These are phyloP conservation scores for Steinernema carpocapsae DNA, from an alignment of 2,888 invertebrate genomes.

Conservation along the genomic window DNA sequence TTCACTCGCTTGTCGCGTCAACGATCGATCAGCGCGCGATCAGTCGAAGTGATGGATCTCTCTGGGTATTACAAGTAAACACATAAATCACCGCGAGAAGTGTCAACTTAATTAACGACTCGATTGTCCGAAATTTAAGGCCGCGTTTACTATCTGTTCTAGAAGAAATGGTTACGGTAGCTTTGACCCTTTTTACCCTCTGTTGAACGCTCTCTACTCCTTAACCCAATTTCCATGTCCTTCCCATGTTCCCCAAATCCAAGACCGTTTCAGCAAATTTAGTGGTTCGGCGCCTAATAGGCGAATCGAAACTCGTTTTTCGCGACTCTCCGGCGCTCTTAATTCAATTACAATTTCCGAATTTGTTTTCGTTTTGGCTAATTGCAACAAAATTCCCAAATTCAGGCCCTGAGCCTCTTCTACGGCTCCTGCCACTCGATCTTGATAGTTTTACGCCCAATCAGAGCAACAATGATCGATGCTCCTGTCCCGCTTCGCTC, in stretches of 20 bases:
- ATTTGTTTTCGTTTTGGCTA: constrained; percentile 16
- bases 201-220: neutral
- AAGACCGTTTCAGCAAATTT: too few species aligned
- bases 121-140: neutral
- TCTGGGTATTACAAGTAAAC: constrained; percentile 10
- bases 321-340: constrained; percentile 7
- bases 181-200: too few species aligned
- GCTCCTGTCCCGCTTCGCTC: neutral
- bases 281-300: neutral
- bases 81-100: constrained; percentile 33
- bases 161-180: neutral
- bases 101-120: neutral
- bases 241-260: too few species aligned
- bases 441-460: neutral
- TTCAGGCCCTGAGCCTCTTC: neutral
- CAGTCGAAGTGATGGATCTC: constrained; percentile 22
- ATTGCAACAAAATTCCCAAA: constrained; percentile 13
- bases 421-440: neutral
- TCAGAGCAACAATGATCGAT: neutral
- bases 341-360: neutral
- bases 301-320: constrained; percentile 18
- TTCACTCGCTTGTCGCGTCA: neutral
- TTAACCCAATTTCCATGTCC: too few species aligned
- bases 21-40: constrained; percentile 31
- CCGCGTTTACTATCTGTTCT: neutral